These are phyloP conservation scores for Cistogaster globosa DNA, from an alignment of 2,888 invertebrate species.

Conservation along the genomic window DNA sequence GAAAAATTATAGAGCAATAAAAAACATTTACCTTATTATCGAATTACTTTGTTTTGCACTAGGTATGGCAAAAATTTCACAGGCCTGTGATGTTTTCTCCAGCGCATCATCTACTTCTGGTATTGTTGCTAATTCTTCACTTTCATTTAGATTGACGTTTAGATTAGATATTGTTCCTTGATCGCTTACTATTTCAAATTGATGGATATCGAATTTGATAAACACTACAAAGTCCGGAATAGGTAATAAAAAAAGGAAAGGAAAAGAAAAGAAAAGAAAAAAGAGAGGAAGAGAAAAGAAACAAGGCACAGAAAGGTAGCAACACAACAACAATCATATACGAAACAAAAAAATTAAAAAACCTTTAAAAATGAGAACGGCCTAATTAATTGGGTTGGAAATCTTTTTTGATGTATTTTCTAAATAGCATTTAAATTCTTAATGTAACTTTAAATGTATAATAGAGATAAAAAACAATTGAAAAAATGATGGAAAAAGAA, in stretches of 20 bases:
- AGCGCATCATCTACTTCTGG: constrained; percentile 76
- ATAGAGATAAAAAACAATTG: too few species aligned
- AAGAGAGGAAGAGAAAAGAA: too few species aligned
- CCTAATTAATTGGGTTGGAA: neutral
- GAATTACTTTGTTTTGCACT: constrained; percentile 79
- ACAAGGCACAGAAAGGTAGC: neutral
- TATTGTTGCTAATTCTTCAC: constrained; percentile 75
- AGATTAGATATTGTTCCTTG: constrained; percentile 76
- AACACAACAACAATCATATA: constrained; percentile 69
- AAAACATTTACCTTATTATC: constrained; percentile 79
- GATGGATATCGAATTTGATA: constrained; percentile 83
- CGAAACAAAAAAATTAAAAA: constrained; percentile 61
- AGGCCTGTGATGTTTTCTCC: constrained; percentile 74
- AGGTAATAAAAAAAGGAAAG: constrained; percentile 36
- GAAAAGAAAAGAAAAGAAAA: constrained; percentile 66
- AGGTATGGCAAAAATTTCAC: constrained; percentile 79
- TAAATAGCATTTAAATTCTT: too few species aligned
- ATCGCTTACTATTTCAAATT: constrained; percentile 74
- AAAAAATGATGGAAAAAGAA: too few species aligned
- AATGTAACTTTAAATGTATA: too few species aligned
- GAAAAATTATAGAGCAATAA: neutral
- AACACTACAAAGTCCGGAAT: constrained; percentile 80
- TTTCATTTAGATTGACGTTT: constrained; percentile 74
- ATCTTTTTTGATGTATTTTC: neutral
- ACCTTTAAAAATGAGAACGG: neutral